phyloP scores from a whole-genome alignment of 2,113 vertebrate genomes.

The Megaceryle maxima region DNA sequence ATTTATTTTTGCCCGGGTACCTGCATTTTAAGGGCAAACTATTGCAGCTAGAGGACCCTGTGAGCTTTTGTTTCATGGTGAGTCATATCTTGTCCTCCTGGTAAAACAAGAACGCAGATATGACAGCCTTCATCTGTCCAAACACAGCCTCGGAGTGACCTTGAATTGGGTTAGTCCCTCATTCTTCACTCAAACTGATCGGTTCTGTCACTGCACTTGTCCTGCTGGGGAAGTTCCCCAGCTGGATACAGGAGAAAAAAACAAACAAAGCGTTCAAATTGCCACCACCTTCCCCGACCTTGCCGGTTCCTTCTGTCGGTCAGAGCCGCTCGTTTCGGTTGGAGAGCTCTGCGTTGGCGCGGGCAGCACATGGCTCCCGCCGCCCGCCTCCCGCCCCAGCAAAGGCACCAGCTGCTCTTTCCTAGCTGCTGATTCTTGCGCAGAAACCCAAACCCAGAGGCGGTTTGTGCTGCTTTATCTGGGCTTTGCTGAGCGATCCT shows the following conservation, averaged over 20 bases:
- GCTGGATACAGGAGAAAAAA: neutral
- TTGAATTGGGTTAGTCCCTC: neutral
- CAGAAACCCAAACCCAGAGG: neutral
- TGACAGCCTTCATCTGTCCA: conserved; percentile 62
- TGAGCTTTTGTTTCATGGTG: conserved; percentile 33
- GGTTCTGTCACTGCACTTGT: conserved; percentile 10
- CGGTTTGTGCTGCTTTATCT: neutral
- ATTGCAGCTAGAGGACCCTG: neutral
- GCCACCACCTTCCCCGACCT: neutral
- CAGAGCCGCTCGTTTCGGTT: neutral
- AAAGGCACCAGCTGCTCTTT: neutral
- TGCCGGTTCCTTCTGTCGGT: neutral
- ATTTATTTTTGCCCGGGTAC: neutral
- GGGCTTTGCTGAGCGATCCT: neutral
- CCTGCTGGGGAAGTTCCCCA: conserved; percentile 31
- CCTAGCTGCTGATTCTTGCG: neutral
- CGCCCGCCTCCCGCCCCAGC: neutral
- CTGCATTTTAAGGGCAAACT: conserved; percentile 18
- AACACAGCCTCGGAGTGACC: neutral
- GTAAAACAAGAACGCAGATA: neutral
- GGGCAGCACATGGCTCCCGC: neutral
- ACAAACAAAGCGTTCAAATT: neutral
- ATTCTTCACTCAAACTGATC: conserved; percentile 6
- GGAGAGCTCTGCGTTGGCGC: neutral
- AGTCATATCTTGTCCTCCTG: neutral